Percentiles rank a stretch among this genome's conserved stretches.
Evolutionary conservation across 2,797 vertebrate species (phyloP).

Genomic region (Pipistrellus kuhlii): DNA sequence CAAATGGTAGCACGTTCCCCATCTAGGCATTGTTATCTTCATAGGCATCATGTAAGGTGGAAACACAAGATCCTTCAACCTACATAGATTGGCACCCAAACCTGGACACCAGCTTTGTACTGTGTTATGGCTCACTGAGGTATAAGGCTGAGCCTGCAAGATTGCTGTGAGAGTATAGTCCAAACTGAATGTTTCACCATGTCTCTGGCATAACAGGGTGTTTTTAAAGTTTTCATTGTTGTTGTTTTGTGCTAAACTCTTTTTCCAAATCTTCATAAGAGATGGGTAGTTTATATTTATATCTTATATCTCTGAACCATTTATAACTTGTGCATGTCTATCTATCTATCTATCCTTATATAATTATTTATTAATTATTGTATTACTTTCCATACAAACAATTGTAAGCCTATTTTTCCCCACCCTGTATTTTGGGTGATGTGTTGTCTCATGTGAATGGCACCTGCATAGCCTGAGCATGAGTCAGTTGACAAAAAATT

Average conservation of each 20-base stretch:
- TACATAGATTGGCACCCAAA: background rate
- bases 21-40: background rate
- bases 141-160: background rate
- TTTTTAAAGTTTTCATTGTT: background rate
- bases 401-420: background rate
- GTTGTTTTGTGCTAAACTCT: background rate
- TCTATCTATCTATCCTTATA: background rate
- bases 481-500: no score
- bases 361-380: background rate
- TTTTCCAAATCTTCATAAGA: background rate
- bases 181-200: background rate
- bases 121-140: background rate
- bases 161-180: fast-evolving
- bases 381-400: background rate
- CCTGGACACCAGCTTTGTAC: background rate
- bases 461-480: no score
- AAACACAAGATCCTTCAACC: background rate
- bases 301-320: background rate
- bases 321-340: background rate
- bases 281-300: background rate
- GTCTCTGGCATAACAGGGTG: background rate
- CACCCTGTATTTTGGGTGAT: background rate
- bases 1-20: background rate
- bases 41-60: background rate
- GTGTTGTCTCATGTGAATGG: no score